A percentile compares a stretch with the other conserved stretches of the same genome.
Conservation (phyloP, 2,888 invertebrate species). For the Orthonychiurus folsomi region DNA sequence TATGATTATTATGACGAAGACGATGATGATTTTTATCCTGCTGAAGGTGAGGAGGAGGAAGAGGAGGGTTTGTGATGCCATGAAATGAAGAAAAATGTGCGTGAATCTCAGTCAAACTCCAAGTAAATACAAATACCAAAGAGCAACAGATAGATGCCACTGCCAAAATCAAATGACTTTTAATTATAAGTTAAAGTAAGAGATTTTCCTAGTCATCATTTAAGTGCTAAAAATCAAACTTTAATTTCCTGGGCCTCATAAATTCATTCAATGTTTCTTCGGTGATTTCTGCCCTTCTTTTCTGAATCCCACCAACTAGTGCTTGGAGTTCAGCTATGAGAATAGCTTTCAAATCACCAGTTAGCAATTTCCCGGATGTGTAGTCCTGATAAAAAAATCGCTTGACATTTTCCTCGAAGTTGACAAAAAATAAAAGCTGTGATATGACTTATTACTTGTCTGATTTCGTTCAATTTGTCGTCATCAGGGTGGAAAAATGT, state of each 20-base stretch:
- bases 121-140: too few species aligned
- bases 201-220: background rate
- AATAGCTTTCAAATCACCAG: constrained; percentile 88
- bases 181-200: background rate
- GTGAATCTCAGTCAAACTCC: too few species aligned
- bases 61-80: too few species aligned
- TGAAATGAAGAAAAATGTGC: too few species aligned
- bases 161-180: too few species aligned
- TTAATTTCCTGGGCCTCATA: constrained; percentile 72
- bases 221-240: constrained; percentile 49
- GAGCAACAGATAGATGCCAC: too few species aligned
- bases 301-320: constrained; percentile 73
- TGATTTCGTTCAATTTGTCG: constrained; percentile 64
- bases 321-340: constrained; percentile 72
- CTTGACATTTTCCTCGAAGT: background rate
- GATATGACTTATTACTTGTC: constrained; percentile 49
- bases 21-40: too few species aligned
- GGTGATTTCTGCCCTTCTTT: constrained; percentile 65
- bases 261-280: constrained; percentile 74
- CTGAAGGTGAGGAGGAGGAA: too few species aligned
- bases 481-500: constrained; percentile 94
- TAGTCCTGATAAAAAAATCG: constrained; percentile 55
- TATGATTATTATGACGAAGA: too few species aligned
- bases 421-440: background rate
- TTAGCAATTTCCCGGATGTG: constrained; percentile 76